Base-by-base conservation (phyloP, 1,140 invertebrate species). In the Temnothorax longispinosus region DNA sequence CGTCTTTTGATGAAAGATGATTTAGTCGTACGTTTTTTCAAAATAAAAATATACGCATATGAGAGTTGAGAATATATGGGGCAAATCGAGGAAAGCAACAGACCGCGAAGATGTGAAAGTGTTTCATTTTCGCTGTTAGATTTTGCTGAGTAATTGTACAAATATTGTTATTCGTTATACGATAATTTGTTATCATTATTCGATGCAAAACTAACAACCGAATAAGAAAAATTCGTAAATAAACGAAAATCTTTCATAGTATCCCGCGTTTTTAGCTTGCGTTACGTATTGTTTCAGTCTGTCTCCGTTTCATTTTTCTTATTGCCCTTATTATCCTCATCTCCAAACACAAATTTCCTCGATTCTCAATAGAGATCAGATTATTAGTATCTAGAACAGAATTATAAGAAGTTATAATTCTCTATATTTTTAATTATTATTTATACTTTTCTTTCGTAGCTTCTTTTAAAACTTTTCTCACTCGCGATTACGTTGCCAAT, bases 91-190 rank as follows among this genome's bases (percentile, higher is more conserved):
- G 4, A 11, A 18, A 60, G 54, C 47, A 74, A 72, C 13, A 27
- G 38, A 82, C 7, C 27, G 27, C 5, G 41, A 74, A 74, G 32
- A 82, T 74, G 67, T 74, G 54, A 82, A 82, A 74, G 80, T 27
- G 52, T 60, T 71, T 8, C n/a, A 82, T 60, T 71, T 54, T 13
- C 56, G 6, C 2, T 58, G 5, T 3, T 38, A 58, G 8, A 82
- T 74, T 47, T 47, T 58, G 15, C 18, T 54, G 21, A 62, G 15
- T 35, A 41, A 15, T 56, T 27, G 27, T 32, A 62, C 6, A 8
- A 69, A 21, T 69, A 69, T 69, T 32, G 11, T 35, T 41, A 6
- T 27, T 27, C 27, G 11, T 35, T 41, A 6, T 27, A 1, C 27
- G 27, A 27, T 27, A 1, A 27, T 27, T 27, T 64, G 5, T 69